These are phyloP conservation scores for Lagria hirta DNA, from an alignment of 2,888 invertebrate species.

Conservation along the genomic window DNA sequence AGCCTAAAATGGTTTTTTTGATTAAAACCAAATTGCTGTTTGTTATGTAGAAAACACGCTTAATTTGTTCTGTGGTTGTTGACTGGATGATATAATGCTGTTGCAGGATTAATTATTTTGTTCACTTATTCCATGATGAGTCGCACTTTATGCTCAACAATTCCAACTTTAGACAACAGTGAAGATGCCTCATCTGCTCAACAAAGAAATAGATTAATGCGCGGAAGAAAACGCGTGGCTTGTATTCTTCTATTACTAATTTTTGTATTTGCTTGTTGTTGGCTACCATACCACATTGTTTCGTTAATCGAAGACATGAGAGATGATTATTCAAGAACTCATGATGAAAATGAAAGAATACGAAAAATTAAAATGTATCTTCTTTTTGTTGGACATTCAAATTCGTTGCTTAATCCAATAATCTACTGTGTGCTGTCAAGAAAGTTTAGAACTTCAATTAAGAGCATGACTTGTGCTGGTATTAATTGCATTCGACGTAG, in stretches of 20 bases:
- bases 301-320: conserved; percentile 66
- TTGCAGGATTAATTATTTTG: conserved; percentile 65
- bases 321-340: too few species aligned
- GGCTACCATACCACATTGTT: conserved; percentile 76
- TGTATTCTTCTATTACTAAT: conserved; percentile 74
- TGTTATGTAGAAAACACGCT: too few species aligned
- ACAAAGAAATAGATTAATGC: conserved; percentile 67
- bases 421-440: conserved; percentile 75
- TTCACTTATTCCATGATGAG: conserved; percentile 72
- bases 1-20: too few species aligned
- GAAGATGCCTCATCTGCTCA: too few species aligned
- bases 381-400: conserved; percentile 71
- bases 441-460: conserved; percentile 70
- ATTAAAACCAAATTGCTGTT: too few species aligned
- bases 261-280: conserved; percentile 73
- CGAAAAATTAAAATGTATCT: conserved; percentile 62
- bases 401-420: conserved; percentile 76
- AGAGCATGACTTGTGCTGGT: conserved; percentile 55
- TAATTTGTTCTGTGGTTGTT: too few species aligned
- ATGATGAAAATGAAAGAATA: conserved; percentile 33
- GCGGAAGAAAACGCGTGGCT: conserved; percentile 72
- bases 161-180: too few species aligned
- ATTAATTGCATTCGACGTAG: conserved; percentile 41
- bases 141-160: conserved; percentile 66
- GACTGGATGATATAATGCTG: too few species aligned